Percentiles rank a stretch among this genome's conserved stretches.
Evolutionary conservation across 2,113 vertebrate genomes (phyloP).

Genomic region (Lepus europaeus): DNA sequence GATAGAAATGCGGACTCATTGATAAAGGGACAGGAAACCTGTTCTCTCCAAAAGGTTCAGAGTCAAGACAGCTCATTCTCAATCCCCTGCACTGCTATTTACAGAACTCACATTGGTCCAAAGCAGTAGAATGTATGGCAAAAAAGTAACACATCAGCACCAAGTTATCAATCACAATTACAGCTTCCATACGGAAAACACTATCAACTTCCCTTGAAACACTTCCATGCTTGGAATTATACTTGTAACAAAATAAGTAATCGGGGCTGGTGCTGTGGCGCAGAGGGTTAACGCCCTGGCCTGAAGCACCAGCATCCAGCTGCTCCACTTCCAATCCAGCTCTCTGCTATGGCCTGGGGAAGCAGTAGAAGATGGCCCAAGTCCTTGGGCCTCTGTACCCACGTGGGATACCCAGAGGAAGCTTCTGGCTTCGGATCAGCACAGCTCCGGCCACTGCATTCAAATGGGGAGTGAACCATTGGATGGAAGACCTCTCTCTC

Average conservation of each 20-base stretch:
- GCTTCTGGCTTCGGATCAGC: no score
- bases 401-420: no score
- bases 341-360: no score
- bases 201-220: slow-evolving; percentile 21
- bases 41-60: neutral
- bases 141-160: neutral
- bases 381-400: no score
- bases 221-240: neutral
- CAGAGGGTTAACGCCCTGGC: no score
- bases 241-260: neutral
- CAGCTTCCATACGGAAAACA: slow-evolving; percentile 28
- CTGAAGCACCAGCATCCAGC: no score
- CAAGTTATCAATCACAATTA: neutral
- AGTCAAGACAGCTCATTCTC: neutral
- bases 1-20: neutral
- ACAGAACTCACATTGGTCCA: neutral
- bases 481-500: no score
- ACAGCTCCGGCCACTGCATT: no score
- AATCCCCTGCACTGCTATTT: neutral
- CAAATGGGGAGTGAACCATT: no score
- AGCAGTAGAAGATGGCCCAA: no score
- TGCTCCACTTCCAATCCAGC: no score
- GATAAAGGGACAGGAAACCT: neutral
- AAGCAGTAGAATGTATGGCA: neutral
- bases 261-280: neutral